Percentiles rank a stretch among this genome's conserved stretches.
Conservation (phyloP, 35 echinoderm and acorn worm species). For the Chiridota heheva region DNA sequence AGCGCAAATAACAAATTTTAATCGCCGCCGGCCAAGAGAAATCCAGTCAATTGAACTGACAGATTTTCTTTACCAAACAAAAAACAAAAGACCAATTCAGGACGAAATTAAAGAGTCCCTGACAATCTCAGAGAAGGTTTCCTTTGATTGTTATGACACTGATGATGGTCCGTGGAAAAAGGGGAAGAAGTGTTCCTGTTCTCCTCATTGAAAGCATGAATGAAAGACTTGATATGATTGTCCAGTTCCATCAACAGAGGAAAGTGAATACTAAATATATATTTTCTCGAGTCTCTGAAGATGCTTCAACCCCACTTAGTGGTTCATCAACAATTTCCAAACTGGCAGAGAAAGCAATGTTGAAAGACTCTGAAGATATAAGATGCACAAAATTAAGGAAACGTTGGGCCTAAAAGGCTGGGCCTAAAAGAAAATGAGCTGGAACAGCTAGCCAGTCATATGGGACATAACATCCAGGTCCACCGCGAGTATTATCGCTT, state of each 20-base stretch:
- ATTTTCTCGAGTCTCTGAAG: slow-evolving; percentile 12
- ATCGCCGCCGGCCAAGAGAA: slow-evolving; percentile 52
- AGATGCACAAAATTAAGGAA: slow-evolving; percentile 56
- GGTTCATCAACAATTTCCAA: background rate
- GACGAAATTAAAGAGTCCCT: slow-evolving; percentile 49
- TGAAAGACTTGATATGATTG: slow-evolving; percentile 32
- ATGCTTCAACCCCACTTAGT: slow-evolving; percentile 22
- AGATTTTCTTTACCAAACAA: slow-evolving; percentile 19
- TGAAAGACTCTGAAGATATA: slow-evolving; percentile 62
- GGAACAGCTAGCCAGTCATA: slow-evolving; percentile 56
- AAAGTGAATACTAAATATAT: slow-evolving; percentile 3
- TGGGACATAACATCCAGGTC: slow-evolving; percentile 68
- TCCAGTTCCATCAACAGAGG: no score
- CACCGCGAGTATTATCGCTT: slow-evolving; percentile 61
- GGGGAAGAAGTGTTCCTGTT: slow-evolving; percentile 49
- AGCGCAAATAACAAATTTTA: slow-evolving; percentile 40
- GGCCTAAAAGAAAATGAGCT: slow-evolving; percentile 57
- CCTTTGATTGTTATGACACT: slow-evolving; percentile 19
- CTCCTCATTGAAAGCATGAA: slow-evolving; percentile 38
- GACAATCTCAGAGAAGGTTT: slow-evolving; percentile 40
- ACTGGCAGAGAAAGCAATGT: background rate
- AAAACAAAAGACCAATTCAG: slow-evolving; percentile 27
- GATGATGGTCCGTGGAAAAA: slow-evolving; percentile 50
- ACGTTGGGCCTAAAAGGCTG: slow-evolving; percentile 46
- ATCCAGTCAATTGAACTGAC: slow-evolving; percentile 19